Base-by-base conservation (phyloP, 2,797 vertebrate species). In the Scolopax rusticola region DNA sequence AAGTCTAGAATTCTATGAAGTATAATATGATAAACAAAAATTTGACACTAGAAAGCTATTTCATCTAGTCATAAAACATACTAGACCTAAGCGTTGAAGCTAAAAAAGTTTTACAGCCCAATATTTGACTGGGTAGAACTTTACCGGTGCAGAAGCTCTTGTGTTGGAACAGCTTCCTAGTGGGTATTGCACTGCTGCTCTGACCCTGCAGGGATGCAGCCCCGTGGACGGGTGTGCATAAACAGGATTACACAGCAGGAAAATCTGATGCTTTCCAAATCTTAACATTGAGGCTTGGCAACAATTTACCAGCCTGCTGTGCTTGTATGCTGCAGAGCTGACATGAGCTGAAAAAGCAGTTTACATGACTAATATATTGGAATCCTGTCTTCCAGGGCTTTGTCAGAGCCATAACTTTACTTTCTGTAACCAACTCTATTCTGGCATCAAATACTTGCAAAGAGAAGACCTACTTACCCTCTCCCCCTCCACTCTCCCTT, bases 401-500 rank as follows among this genome's bases (percentile, higher is more conserved):
- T 79, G 11, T 60, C 19, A 80, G n/a, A 89, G 15, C 27, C 11
- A 32, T 68, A 41, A 45, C 41, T 65, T 86, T 32, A 38, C 14
- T 40, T 70, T 83, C 30, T 47, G 13, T 69, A 73, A 24, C 41
- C 21, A 12, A 12, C 15, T 83, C 0, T 40, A n/a, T 57, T 43
- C 41, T 43, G 41, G 41, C 41, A 43, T 18, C 41, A 43, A 17
- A 43, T 43, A 43, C 41, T 43, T 43, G 41, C 41, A 43, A 36
- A 38, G 3, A 45, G 68, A 68, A 71, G 5, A 61, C 43, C 20
- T 71, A 15, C 7, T 76, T 43, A 21, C 24, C 9, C 23, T 77
- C 3, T 27, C 6, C 32, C 25, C 8, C 15, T 5, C 5, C 5
- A 8, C 9, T 11, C 4, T 4, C 5, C 3, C 6, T 56, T 70